phyloP scores from a whole-genome alignment of 2,113 vertebrate species.

The Piprites chloris region DNA sequence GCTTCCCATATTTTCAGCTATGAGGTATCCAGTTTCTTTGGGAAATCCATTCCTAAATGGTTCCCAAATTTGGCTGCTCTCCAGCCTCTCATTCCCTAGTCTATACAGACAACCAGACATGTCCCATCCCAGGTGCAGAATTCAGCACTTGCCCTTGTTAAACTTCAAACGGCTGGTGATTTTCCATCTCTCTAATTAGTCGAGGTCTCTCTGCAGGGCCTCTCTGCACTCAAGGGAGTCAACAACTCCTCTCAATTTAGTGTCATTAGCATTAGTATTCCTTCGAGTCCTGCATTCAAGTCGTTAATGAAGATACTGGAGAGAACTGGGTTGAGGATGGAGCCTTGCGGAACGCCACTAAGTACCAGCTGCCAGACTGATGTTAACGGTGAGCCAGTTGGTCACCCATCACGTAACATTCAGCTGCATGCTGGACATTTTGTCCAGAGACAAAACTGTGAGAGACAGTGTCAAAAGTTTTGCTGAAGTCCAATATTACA shows the following conservation, averaged over 20 bases:
- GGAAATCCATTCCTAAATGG: not conserved
- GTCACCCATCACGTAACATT: fast-evolving
- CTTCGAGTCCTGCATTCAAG: not conserved
- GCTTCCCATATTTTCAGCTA: not conserved
- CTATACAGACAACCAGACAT: not conserved
- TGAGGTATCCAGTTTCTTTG: not conserved
- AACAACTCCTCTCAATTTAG: too few species aligned
- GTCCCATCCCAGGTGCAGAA: not conserved
- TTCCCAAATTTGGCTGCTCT: not conserved
- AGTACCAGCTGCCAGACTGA: not conserved
- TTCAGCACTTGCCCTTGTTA: not conserved
- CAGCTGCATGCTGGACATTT: not conserved
- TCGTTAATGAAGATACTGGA: not conserved
- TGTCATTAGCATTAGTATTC: not conserved
- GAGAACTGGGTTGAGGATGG: not conserved
- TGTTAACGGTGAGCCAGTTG: not conserved
- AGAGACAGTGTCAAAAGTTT: not conserved
- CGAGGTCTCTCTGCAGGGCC: not conserved
- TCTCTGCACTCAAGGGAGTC: fast-evolving
- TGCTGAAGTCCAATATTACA: not conserved
- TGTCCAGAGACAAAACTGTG: not conserved
- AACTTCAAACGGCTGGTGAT: not conserved
- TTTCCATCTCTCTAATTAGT: not conserved
- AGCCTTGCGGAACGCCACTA: not conserved
- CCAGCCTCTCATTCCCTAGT: not conserved